Percentiles rank a stretch among this genome's conserved stretches.
phyloP scores from a whole-genome alignment of 2,797 vertebrate species.

The Acrocephalus scirpaceus region DNA sequence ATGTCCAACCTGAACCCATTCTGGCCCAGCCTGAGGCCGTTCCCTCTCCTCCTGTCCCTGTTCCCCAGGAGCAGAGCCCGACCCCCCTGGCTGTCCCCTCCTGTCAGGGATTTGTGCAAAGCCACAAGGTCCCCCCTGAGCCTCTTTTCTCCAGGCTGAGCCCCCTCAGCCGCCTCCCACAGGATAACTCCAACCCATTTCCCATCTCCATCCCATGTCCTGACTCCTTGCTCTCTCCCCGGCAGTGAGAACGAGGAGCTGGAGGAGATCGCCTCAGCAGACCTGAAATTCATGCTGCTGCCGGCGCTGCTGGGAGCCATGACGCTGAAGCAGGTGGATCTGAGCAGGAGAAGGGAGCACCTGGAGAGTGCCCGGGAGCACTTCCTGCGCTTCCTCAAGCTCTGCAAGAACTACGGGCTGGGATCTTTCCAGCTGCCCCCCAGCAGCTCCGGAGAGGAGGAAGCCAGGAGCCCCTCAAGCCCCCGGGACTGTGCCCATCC shows the following conservation, averaged over 20 bases:
- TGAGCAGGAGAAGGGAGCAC: constrained; percentile 78
- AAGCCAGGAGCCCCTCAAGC: background rate
- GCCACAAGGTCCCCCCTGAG: background rate
- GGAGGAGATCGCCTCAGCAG: constrained; percentile 88
- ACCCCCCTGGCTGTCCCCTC: background rate
- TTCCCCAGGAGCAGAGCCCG: background rate
- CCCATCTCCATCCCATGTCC: background rate
- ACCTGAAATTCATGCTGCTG: constrained; percentile 87
- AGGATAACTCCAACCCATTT: background rate
- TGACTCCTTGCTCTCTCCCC: background rate
- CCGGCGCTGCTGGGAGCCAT: constrained; percentile 87
- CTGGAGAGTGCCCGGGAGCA: constrained; percentile 80
- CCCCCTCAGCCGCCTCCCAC: background rate
- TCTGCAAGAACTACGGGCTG: constrained; percentile 83
- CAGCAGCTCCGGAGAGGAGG: background rate
- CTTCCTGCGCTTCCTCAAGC: constrained; percentile 83
- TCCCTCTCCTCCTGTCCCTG: background rate
- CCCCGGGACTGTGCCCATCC: background rate
- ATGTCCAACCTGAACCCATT: fast-evolving
- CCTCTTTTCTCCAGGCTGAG: background rate
- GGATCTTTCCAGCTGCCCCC: constrained; percentile 79
- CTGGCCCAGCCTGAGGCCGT: fast-evolving
- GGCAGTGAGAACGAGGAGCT: constrained; percentile 87
- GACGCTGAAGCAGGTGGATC: constrained; percentile 82
- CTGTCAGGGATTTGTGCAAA: background rate